Base-by-base conservation (phyloP, 2,888 invertebrate species). In the Chrysina gloriosa region DNA sequence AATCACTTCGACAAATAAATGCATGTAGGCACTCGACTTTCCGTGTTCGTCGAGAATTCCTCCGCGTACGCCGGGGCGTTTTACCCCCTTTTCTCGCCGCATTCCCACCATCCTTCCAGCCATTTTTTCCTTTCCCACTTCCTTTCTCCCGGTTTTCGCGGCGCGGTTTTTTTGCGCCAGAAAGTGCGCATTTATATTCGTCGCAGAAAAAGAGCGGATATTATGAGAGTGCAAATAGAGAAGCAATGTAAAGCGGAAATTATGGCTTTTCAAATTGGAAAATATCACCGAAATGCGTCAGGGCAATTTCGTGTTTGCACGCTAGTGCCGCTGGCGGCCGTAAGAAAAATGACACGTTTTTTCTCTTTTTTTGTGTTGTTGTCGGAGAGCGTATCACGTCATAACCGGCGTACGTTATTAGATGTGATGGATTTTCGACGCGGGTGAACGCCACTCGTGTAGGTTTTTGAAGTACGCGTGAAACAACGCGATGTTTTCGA, bases 221-320 rank as follows among this genome's bases (percentile, higher is more conserved):
- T 64, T 64, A 64, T 39, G 64, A 23, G 14, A 39, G 39, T 23
- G 42, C 58, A 58, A 58, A 58, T 42, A 58, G 7, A 52, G 64
- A 19, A 64, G 50, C 39, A 34, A 39, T 64, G 64, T 47, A 31
- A 52, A 50, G 50, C 64, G 64, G 64, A 64, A 64, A 64, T 64
- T 64, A 64, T 64, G 64, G 52, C 27, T 52, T 64, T 50, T 39
- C 25, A 52, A 52, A 64, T 64, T 52, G 64, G 50, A 52, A 64
- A 52, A 64, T 50, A 64, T 64, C 27, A 27, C 50, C 21, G 31
- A 39, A 52, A 64, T 52, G 47, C 31, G 63, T 47, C 63, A 23
- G 9, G 63, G 36, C 52, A 64, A 45, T 64, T 36, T 21, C 42
- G 58, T 42, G 58, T 58, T 39, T 56, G 21, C 21, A 14, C 25